Conservation (phyloP, 2,113 vertebrate species). For the Rhynchomys soricoides region DNA sequence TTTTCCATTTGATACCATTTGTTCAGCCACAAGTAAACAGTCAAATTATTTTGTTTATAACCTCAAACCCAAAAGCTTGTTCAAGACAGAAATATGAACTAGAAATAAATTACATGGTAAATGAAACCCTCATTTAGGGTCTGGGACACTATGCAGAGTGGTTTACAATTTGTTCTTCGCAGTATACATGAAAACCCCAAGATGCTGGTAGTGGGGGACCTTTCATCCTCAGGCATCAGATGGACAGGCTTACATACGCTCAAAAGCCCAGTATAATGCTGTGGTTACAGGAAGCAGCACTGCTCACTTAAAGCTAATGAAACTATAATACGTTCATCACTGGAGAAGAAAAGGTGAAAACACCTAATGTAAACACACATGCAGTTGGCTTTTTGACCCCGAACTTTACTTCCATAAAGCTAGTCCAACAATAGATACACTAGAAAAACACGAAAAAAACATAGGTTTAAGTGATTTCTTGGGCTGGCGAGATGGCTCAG, state of each 20-base stretch:
- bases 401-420: neutral
- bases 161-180: constrained; percentile 79
- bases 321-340: neutral
- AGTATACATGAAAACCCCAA: constrained; percentile 74
- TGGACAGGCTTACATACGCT: neutral
- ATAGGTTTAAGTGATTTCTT: neutral
- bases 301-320: neutral
- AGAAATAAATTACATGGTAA: constrained; percentile 82
- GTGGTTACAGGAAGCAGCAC: neutral
- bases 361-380: neutral
- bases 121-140: constrained; percentile 77
- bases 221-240: neutral
- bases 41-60: constrained; percentile 80
- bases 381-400: neutral
- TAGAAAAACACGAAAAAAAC: neutral
- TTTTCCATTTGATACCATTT: constrained; percentile 66
- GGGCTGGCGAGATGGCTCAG: neutral
- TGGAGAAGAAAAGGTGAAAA: neutral
- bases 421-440: neutral
- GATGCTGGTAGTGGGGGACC: constrained; percentile 44
- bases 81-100: constrained; percentile 79
- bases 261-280: neutral
- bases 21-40: constrained; percentile 77
- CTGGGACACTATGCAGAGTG: constrained; percentile 69
- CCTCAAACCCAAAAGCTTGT: constrained; percentile 81